Percentiles rank a stretch among this genome's conserved stretches.
These are phyloP conservation scores for Drosophila formosana DNA, from an alignment of 2,888 invertebrate genomes.

Conservation along the genomic window DNA sequence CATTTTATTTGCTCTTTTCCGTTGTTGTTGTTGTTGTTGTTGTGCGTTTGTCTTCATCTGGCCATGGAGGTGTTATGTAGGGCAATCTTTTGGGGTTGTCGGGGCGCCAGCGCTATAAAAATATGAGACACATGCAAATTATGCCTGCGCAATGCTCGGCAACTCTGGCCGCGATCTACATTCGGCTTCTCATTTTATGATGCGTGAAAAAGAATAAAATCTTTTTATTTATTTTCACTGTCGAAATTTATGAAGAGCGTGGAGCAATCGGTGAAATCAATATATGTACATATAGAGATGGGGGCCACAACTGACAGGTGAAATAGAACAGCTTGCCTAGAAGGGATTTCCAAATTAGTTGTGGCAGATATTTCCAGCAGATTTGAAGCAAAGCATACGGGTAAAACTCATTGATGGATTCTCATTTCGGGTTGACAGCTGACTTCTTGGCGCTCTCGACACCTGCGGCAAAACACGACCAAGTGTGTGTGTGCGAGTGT, in stretches of 20 bases:
- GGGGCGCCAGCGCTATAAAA: slow-evolving; percentile 52
- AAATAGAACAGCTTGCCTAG: slow-evolving; percentile 11
- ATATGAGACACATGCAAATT: slow-evolving; percentile 72
- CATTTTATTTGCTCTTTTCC: slow-evolving; percentile 65
- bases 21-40: neutral
- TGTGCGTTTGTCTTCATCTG: neutral
- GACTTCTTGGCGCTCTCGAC: slow-evolving; percentile 49
- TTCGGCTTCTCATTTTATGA: slow-evolving; percentile 40
- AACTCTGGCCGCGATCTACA: slow-evolving; percentile 4
- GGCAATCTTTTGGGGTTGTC: slow-evolving; percentile 9
- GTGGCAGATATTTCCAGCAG: slow-evolving; percentile 3
- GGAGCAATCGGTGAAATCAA: slow-evolving; percentile 15
- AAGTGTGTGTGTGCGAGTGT: slow-evolving; percentile 14
- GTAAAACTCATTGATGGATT: slow-evolving; percentile 11
- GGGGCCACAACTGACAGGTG: slow-evolving; percentile 2
- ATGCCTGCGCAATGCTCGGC: slow-evolving; percentile 17
- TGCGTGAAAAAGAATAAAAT: slow-evolving; percentile 35
- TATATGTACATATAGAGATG: too few species aligned
- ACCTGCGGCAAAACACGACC: slow-evolving; percentile 40
- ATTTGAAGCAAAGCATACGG: slow-evolving; percentile 1
- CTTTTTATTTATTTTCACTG: slow-evolving; percentile 55
- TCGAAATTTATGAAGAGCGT: slow-evolving; percentile 46
- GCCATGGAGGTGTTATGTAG: slow-evolving; percentile 3
- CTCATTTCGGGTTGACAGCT: slow-evolving; percentile 35
- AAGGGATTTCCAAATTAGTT: slow-evolving; percentile 14